These are phyloP conservation scores for Tipula vernalis DNA, from an alignment of 2,888 invertebrate genomes.

Conservation along the genomic window DNA sequence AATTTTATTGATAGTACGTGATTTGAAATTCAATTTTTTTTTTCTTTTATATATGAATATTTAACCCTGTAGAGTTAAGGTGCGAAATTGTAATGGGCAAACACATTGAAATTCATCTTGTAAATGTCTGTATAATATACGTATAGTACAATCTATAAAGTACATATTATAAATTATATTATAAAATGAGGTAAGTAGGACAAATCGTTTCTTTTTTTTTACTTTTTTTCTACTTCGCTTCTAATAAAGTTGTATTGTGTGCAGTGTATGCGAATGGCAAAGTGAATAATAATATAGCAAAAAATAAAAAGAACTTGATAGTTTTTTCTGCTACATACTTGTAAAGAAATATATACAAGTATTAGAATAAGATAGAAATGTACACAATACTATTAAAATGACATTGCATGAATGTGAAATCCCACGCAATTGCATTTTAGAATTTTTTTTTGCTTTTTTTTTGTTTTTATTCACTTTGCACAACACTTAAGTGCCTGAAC, in stretches of 20 bases:
- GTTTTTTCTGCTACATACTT: neutral
- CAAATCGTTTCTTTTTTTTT: neutral
- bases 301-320: neutral
- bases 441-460: neutral
- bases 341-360: neutral
- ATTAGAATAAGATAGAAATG: too few species aligned
- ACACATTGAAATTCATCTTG: neutral
- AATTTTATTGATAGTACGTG: neutral
- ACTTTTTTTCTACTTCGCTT: neutral
- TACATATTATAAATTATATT: neutral
- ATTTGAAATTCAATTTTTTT: neutral
- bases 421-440: slow-evolving; percentile 4
- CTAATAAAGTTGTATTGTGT: slow-evolving; percentile 4
- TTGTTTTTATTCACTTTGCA: neutral
- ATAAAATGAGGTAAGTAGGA: slow-evolving; percentile 1
- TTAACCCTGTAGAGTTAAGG: neutral
- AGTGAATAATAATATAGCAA: neutral
- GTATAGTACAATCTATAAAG: neutral
- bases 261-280: neutral
- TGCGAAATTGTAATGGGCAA: neutral
- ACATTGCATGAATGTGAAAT: neutral
- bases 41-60: neutral
- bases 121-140: neutral
- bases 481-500: neutral
- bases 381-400: neutral